Percentiles rank a stretch among this genome's conserved stretches.
These are phyloP conservation scores for Drosophila murphyi DNA, from an alignment of 1,140 invertebrate genomes.

Conservation along the genomic window DNA sequence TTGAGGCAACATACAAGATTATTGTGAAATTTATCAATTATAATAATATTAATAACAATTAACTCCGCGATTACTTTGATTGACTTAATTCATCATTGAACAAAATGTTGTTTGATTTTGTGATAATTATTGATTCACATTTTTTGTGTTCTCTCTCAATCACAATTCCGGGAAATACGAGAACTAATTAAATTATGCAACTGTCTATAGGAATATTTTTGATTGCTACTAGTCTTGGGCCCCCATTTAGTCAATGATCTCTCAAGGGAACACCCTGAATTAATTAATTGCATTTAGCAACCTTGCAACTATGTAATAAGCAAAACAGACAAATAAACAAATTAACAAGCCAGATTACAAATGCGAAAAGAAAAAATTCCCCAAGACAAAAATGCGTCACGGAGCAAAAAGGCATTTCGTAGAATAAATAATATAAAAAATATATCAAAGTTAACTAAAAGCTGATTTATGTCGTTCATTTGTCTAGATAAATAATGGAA, in stretches of 20 bases:
- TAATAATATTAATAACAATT: too few relatives aligned
- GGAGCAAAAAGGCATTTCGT: too few relatives aligned
- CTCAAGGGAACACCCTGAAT: neutral
- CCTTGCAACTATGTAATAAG: neutral
- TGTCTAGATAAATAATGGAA: too few relatives aligned
- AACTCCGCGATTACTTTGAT: too few relatives aligned
- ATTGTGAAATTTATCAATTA: too few relatives aligned
- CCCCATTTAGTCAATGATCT: neutral
- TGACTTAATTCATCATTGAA: too few relatives aligned
- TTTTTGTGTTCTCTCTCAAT: neutral
- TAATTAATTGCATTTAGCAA: neutral
- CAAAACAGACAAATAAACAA: neutral
- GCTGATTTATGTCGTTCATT: too few relatives aligned
- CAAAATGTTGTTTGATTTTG: too few relatives aligned
- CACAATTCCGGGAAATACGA: slow-evolving; percentile 39
- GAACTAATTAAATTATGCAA: neutral
- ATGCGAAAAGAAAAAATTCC: neutral
- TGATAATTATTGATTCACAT: too few relatives aligned
- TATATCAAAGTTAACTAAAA: too few relatives aligned
- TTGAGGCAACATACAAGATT: too few relatives aligned
- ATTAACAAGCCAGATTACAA: neutral
- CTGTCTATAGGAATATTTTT: neutral
- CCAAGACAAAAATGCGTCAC: neutral
- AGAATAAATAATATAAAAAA: too few relatives aligned
- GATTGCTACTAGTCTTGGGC: neutral